Evolutionary conservation across 2,113 vertebrate genomes (phyloP), one percentile per base, ranked within the genome.

Genomic region (Microcebus tavaratra): DNA sequence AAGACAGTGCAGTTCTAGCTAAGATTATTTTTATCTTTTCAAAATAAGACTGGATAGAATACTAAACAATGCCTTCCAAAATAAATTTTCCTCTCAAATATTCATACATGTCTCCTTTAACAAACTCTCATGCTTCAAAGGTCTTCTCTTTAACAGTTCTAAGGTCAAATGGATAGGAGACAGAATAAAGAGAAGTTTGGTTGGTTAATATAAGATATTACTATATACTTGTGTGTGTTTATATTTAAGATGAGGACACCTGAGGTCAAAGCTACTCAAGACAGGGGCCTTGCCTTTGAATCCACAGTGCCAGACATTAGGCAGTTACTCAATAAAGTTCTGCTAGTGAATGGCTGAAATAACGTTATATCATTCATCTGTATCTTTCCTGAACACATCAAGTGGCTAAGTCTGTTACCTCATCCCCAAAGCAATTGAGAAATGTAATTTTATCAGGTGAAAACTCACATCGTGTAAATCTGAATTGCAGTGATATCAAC

Each of bases 71-170:
- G 34, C 39, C 36, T 85, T 84, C 53, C 36, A 88, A 96, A 92
- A 21, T 10, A 88, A 14, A 81, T 39, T 95, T 93, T 87, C 18
- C 20, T 94, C 39, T 42, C 55, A 93, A 90, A 76, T 84, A 89
- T 36, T 84, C 50, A 93, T 12, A 68, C 17, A 73, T 42, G 1
- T 50, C 21, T 20, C 8, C n/a, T 93, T 55, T 45, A 31, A 20
- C 55, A 63, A 65, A 75, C 36, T 9, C 14, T 53, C 14, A 45
- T 34, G 14, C 45, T 25, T 53, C 48, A 1, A 29, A 68, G 7
- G 0, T 73, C 4, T 53, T 70, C 31, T 63, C 21, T 81, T 5
- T 82, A 67, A 34, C 25, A 82, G 23, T 31, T 86, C 31, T 78
- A 53, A 94, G n/a, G 21, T 11, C 29, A 91, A 91, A 92, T 25